Percentiles rank a stretch among this genome's conserved stretches.
These are phyloP conservation scores for Cephalotes varians DNA, from an alignment of 2,888 invertebrate species.

Conservation along the genomic window DNA sequence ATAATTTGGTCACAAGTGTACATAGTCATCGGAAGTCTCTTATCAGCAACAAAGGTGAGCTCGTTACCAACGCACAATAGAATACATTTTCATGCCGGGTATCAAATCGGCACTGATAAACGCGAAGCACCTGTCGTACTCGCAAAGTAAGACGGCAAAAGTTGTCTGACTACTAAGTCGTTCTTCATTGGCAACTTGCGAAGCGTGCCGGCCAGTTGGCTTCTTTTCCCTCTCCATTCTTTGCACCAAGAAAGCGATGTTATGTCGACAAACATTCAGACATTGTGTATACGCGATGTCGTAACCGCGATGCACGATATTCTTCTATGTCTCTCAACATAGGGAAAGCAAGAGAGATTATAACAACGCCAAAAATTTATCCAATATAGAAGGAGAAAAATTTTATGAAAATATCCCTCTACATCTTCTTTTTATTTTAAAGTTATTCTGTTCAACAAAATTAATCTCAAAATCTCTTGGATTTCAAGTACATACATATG, in stretches of 20 bases:
- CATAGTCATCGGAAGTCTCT: not conserved
- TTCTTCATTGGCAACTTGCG: slow-evolving; percentile 54
- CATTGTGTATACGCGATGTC: slow-evolving; percentile 40
- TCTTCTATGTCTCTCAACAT: not conserved
- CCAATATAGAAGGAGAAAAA: not conserved
- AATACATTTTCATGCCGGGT: not conserved
- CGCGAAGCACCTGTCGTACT: not conserved
- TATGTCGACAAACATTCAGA: slow-evolving; percentile 62
- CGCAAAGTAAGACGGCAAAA: not conserved
- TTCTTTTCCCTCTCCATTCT: slow-evolving; percentile 62
- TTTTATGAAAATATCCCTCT: not conserved
- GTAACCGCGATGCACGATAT: slow-evolving; percentile 20
- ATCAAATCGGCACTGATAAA: slow-evolving; percentile 26
- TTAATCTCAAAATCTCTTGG: not conserved
- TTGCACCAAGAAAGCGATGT: slow-evolving; percentile 43
- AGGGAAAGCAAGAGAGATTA: not conserved
- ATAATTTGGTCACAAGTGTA: slow-evolving; percentile 16
- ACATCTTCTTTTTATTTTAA: not conserved
- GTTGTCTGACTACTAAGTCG: not conserved
- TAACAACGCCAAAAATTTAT: not conserved
- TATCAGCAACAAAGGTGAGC: slow-evolving; percentile 6
- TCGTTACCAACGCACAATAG: slow-evolving; percentile 9
- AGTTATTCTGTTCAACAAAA: not conserved
- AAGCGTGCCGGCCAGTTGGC: slow-evolving; percentile 37
- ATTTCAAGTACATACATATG: not conserved